phyloP scores from a whole-genome alignment of 2,797 vertebrate species.

The Mormyrops boulengeri region DNA sequence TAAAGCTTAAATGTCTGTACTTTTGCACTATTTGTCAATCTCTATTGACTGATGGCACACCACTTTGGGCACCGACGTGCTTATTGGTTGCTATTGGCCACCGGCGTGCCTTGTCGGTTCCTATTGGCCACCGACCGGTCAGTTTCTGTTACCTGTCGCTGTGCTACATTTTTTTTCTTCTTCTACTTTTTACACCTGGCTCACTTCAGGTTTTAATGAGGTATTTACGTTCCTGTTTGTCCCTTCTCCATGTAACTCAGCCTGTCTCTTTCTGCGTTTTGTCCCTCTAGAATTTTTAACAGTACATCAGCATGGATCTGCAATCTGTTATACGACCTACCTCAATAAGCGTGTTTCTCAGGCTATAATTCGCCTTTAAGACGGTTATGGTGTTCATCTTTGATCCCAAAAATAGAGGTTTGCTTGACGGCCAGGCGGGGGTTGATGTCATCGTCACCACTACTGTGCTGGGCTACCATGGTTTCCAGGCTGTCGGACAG shows the following conservation, averaged over 20 bases:
- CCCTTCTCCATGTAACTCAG: background rate
- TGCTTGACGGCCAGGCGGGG: background rate
- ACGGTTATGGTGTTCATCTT: background rate
- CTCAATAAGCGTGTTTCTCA: background rate
- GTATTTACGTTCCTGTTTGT: background rate
- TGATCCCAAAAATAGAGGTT: background rate
- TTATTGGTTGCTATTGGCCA: background rate
- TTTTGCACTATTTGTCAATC: constrained; percentile 35
- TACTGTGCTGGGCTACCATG: background rate
- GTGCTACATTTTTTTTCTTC: background rate
- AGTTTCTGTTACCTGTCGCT: background rate
- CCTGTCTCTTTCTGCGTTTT: background rate
- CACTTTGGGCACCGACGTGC: background rate
- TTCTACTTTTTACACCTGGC: background rate
- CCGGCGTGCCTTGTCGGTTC: background rate
- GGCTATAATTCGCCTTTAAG: background rate
- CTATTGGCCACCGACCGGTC: background rate
- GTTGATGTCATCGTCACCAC: background rate
- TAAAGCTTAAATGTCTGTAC: background rate
- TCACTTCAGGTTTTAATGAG: background rate
- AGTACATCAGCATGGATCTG: background rate
- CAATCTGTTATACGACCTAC: background rate
- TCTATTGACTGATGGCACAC: background rate
- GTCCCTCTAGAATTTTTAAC: background rate
- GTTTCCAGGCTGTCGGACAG: background rate